phyloP scores from a whole-genome alignment of 2,888 invertebrate species.

The Eupithecia inturbata region DNA sequence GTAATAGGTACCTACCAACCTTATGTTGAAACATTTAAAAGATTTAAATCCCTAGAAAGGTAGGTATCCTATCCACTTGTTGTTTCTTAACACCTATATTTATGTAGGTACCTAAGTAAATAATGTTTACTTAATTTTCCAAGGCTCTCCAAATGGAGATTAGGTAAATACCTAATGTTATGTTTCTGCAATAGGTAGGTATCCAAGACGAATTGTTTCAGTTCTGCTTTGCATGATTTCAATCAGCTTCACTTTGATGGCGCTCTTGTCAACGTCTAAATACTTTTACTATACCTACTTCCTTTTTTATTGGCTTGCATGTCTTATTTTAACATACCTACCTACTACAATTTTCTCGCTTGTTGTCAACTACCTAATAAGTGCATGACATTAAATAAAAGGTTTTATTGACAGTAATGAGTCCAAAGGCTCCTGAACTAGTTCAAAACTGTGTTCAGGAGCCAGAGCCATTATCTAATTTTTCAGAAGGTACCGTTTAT shows the following conservation, averaged over 20 bases:
- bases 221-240: conserved; percentile 30
- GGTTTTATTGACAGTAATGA: background rate
- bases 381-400: background rate
- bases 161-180: background rate
- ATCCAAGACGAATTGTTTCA: conserved; percentile 30
- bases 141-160: background rate
- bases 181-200: background rate
- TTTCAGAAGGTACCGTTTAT: background rate
- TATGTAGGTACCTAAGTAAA: background rate
- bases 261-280: conserved; percentile 12
- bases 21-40: background rate
- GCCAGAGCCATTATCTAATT: background rate
- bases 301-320: background rate
- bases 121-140: background rate
- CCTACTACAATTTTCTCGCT: background rate
- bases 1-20: no score
- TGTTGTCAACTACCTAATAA: background rate
- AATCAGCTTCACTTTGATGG: conserved; percentile 24
- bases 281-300: conserved; percentile 9
- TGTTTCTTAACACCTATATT: background rate
- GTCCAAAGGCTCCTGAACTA: background rate
- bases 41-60: no score
- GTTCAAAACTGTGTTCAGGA: background rate
- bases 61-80: background rate
- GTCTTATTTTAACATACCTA: background rate